These are phyloP conservation scores for Timandra comae DNA, from an alignment of 2,888 invertebrate species.

Conservation along the genomic window DNA sequence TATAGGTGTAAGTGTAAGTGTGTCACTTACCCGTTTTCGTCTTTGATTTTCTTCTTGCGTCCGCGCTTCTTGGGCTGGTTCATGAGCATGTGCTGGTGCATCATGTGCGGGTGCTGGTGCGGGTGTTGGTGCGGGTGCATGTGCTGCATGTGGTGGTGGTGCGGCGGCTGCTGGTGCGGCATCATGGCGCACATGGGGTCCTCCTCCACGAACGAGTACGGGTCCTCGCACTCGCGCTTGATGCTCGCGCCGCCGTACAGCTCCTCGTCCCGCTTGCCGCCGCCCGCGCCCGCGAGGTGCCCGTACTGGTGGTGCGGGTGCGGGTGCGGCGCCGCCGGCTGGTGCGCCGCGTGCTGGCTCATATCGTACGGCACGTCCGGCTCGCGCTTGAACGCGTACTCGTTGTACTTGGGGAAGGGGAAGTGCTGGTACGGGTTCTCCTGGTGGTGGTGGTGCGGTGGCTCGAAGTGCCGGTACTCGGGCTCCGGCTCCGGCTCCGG, in stretches of 20 bases:
- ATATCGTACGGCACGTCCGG: slow-evolving; percentile 66
- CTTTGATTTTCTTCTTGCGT: slow-evolving; percentile 88
- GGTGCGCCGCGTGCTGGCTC: slow-evolving; percentile 47
- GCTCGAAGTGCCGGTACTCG: slow-evolving; percentile 45
- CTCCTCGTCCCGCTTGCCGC: slow-evolving; percentile 54
- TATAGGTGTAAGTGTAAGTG: too few relatives aligned
- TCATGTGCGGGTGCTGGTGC: slow-evolving; percentile 47
- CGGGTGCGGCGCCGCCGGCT: slow-evolving; percentile 27
- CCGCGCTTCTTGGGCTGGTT: slow-evolving; percentile 88
- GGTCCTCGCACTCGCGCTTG: slow-evolving; percentile 83
- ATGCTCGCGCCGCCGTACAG: slow-evolving; percentile 55
- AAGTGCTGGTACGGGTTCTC: slow-evolving; percentile 58
- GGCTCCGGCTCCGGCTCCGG: slow-evolving; percentile 45
- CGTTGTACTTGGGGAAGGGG: slow-evolving; percentile 60
- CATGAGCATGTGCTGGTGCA: slow-evolving; percentile 67
- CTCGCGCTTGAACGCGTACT: slow-evolving; percentile 63
- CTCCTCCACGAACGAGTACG: slow-evolving; percentile 91
- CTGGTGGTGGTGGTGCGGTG: slow-evolving; percentile 37
- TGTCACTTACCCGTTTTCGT: slow-evolving; percentile 75
- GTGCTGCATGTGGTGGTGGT: slow-evolving; percentile 40
- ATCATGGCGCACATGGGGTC: slow-evolving; percentile 79
- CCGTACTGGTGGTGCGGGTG: slow-evolving; percentile 29
- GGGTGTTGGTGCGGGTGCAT: slow-evolving; percentile 56
- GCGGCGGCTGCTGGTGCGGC: slow-evolving; percentile 47
- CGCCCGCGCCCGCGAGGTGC: slow-evolving; percentile 6